Evolutionary conservation across 1,140 invertebrate genomes (phyloP).

Genomic region (Atopsyche davidsoni): DNA sequence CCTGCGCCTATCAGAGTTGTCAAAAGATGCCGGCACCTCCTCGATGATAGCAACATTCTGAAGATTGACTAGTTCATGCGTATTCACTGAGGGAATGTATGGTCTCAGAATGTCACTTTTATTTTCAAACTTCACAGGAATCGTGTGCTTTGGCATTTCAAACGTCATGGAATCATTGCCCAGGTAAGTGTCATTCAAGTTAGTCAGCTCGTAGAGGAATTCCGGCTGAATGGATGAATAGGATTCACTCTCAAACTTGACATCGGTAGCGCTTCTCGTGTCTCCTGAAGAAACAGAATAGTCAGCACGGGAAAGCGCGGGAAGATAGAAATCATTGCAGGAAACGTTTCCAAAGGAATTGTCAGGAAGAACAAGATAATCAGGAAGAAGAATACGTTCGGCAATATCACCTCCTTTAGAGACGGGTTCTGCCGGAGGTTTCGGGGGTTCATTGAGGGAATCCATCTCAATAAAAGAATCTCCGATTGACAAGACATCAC

Average conservation of each 20-base stretch:
- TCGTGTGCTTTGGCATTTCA: conserved; percentile 16
- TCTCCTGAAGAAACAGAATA: too few relatives aligned
- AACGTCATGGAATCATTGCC: conserved; percentile 6
- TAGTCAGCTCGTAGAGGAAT: conserved; percentile 16
- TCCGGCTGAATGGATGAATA: conserved; percentile 11
- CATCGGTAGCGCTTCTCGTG: too few relatives aligned
- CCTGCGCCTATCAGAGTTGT: conserved; percentile 1
- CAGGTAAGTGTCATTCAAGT: conserved; percentile 10
- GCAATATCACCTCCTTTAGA: too few relatives aligned
- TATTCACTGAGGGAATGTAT: conserved; percentile 8
- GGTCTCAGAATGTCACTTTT: conserved; percentile 7
- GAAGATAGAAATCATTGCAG: too few relatives aligned
- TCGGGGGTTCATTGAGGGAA: too few relatives aligned
- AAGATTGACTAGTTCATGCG: conserved; percentile 3
- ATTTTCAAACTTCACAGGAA: conserved; percentile 21
- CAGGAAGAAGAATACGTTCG: too few relatives aligned
- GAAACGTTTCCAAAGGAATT: too few relatives aligned
- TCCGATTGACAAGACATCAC: too few relatives aligned
- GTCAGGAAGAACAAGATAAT: too few relatives aligned
- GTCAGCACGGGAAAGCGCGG: too few relatives aligned
- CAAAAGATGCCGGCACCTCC: conserved; percentile 17
- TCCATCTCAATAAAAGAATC: too few relatives aligned
- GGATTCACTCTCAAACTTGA: conserved; percentile 17
- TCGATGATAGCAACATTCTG: conserved; percentile 19
- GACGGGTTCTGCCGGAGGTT: too few relatives aligned